phyloP scores from a whole-genome alignment of 2,113 vertebrate genomes.

The Centropristis striata region DNA sequence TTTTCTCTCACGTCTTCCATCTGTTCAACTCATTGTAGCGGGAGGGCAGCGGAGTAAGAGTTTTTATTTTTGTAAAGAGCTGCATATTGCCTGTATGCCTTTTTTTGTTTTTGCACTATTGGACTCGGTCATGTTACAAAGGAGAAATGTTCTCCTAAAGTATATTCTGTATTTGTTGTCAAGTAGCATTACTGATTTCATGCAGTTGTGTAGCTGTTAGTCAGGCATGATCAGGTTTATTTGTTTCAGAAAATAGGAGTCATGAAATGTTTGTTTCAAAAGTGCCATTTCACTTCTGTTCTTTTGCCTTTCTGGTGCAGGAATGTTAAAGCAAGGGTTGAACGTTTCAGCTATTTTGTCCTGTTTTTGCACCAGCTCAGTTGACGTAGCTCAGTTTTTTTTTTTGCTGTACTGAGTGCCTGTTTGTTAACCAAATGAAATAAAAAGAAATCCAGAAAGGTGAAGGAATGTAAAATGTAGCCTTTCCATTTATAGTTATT shows the following conservation, averaged over 20 bases:
- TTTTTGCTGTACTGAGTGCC: slow-evolving; percentile 48
- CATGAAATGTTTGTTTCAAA: slow-evolving; percentile 26
- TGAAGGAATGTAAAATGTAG: slow-evolving; percentile 43
- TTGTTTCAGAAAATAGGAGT: slow-evolving; percentile 6
- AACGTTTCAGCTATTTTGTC: neutral
- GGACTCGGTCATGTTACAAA: slow-evolving; percentile 27
- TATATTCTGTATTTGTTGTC: slow-evolving; percentile 21
- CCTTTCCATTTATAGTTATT: neutral
- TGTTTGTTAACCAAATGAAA: slow-evolving; percentile 50
- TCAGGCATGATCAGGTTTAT: neutral
- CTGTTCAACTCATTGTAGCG: slow-evolving; percentile 47
- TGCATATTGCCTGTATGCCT: slow-evolving; percentile 24
- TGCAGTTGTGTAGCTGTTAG: slow-evolving; percentile 23
- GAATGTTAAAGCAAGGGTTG: neutral
- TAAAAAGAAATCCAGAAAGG: slow-evolving; percentile 24
- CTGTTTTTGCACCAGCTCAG: neutral
- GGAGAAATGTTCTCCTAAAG: neutral
- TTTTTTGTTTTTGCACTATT: slow-evolving; percentile 69
- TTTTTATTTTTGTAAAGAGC: slow-evolving; percentile 66
- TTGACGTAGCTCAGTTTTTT: neutral
- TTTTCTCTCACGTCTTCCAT: slow-evolving; percentile 51
- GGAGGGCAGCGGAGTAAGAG: slow-evolving; percentile 7
- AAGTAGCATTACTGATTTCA: slow-evolving; percentile 1
- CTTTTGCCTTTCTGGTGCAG: slow-evolving; percentile 27
- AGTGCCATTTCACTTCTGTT: slow-evolving; percentile 19